Evolutionary conservation across 2,113 vertebrate genomes (phyloP).

Genomic region (Lipophrys pholis): DNA sequence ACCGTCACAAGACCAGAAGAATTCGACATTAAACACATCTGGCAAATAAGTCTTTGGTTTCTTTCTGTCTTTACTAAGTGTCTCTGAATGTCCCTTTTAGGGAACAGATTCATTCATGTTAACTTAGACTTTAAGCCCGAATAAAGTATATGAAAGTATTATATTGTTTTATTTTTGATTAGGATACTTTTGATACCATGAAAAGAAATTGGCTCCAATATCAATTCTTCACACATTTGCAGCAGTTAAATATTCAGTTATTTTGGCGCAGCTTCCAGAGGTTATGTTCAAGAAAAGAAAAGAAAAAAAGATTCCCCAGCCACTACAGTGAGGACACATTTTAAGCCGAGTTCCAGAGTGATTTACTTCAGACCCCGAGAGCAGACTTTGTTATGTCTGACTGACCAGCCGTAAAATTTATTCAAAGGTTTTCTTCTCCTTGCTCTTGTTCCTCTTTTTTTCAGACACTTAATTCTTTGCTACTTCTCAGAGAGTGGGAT

Average conservation of each 20-base stretch:
- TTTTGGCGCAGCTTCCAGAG: not conserved
- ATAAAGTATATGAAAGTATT: no score
- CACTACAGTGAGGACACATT: constrained; percentile 8
- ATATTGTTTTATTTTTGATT: no score
- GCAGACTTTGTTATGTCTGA: constrained; percentile 32
- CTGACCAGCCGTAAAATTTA: constrained; percentile 20
- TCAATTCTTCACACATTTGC: not conserved
- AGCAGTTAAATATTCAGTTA: not conserved
- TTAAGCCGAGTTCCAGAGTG: constrained; percentile 22
- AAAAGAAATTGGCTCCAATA: no score
- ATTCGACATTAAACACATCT: no score
- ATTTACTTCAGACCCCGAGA: constrained; percentile 24
- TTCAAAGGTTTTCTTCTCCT: not conserved
- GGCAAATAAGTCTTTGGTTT: no score
- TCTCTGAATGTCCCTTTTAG: no score
- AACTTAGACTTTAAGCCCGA: no score
- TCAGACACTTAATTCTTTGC: constrained; percentile 23
- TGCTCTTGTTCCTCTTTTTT: not conserved
- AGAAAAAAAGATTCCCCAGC: constrained; percentile 2
- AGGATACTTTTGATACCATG: no score
- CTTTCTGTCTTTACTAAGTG: no score
- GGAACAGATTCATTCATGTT: no score
- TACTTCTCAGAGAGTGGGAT: constrained; percentile 4
- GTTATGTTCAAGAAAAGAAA: not conserved
- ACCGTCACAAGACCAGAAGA: no score